Evolutionary conservation across 2,113 vertebrate genomes (phyloP), one percentile per base, ranked within the genome.

Genomic region (Zosterops japonicus): DNA sequence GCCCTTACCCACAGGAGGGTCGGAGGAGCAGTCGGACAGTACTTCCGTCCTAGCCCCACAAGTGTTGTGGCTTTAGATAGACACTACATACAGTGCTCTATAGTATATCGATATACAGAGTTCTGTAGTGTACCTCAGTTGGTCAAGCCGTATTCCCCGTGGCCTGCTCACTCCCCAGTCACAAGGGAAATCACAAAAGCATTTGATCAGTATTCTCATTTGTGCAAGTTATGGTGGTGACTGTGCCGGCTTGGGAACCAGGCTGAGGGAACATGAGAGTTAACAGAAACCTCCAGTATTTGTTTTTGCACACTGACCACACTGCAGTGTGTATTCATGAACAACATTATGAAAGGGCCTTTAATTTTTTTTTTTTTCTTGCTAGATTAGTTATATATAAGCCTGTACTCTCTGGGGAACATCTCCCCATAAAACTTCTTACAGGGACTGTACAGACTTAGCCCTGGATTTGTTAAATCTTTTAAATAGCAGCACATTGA

Each of bases 81-180:
- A n/a, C 24, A 27, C 12, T 55, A 2, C 5, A 11, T 18, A 8
- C n/a, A 15, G n/a, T 18, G 5, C 2, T 47, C 14, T 55, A 0
- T 21, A 10, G 11, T 15, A 8, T 39, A 24, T n/a, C 28, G 68
- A 2, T 29, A 8, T 60, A 9, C 11, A 16, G 14, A 47, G 20
- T 31, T 55, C 17, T 16, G 29, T 35, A 31, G 21, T 23, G 4
- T 68, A 24, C 3, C 18, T 69, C 31, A 41, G 0, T 13, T 23
- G 47, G 22, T 63, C 18, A 70, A 28, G 22, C 22, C 49, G 2
- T 47, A 11, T 33, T 61, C 10, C 25, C 8, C 4, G 12, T 14
- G 39, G 27, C 27, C 7, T 70, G 53, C 27, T 49, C 2, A 0
- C 17, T 72, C 6, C 33, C 11, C 28, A 0, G 28, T 27, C 24